Evolutionary conservation across 1,140 invertebrate species (phyloP), one percentile per base, ranked within the genome.

Genomic region (Papilio machaon): DNA sequence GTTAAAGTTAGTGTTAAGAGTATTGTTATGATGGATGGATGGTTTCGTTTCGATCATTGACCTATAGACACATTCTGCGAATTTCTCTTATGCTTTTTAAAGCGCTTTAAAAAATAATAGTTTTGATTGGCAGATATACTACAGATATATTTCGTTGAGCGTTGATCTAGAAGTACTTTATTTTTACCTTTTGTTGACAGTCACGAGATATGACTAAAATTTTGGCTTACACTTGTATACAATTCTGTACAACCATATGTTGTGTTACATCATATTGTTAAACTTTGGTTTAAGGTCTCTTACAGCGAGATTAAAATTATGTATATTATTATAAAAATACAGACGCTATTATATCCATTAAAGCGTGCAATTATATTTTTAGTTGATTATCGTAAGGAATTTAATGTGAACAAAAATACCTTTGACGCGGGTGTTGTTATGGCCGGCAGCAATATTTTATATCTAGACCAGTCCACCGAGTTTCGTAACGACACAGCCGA

Each of bases 401-500:
- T 35, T 79, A 35, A 30, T 79, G 38, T 67, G 54, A 79, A 79
- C 43, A 79, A 79, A 78, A 79, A 46, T 79, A 79, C 60, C 38
- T 38, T 64, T 58, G 77, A 47, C 77, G 19, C 77, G 35, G 52
- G 49, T 58, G 54, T 64, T 64, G 77, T 79, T 79, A 78, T 79
- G 46, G 58, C 77, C 77, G 77, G 77, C 77, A 79, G 77, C 77
- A 13, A 79, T 79, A 79, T 79, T 79, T 79, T 64, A 79, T 79
- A 79, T 79, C 77, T 79, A 79, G 77, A 79, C 77, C 77, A 79
- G 77, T 79, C 77, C 35, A 67, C 77, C 77, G 60, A 79, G 77
- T 79, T 79, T 64, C 77, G 58, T 79, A 79, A 79, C 35, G 77
- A 79, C 77, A 79, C 54, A 17, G 58, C 77, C 77, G 58, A 64